phyloP scores from a whole-genome alignment of 1,140 invertebrate species.

The Rhagoletis zephyria region DNA sequence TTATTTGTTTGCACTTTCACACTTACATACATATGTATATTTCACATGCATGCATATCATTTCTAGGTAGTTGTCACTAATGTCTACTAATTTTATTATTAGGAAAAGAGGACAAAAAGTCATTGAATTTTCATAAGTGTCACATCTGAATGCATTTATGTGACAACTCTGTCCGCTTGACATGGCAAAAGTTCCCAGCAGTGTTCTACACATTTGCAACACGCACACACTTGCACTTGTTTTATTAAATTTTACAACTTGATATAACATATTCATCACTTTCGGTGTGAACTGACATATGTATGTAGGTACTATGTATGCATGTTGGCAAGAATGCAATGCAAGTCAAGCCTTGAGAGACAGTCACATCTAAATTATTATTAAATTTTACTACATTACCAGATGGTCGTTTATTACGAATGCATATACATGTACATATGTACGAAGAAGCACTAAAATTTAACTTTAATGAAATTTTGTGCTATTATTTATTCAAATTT shows the following conservation, averaged over 20 bases:
- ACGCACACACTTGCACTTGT: not conserved
- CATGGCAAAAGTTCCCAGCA: not conserved
- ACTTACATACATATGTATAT: no score
- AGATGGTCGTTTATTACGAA: not conserved
- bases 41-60: not conserved
- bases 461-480: no score
- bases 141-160: slow-evolving; percentile 30
- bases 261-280: slow-evolving; percentile 38
- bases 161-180: not conserved
- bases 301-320: not conserved
- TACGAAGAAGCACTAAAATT: no score
- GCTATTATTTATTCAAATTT: no score
- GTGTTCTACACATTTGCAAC: no score
- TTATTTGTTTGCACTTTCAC: no score
- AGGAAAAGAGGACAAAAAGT: slow-evolving; percentile 22
- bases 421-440: not conserved
- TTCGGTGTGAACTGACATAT: slow-evolving; percentile 20
- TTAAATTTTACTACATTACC: not conserved
- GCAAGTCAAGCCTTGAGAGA: slow-evolving; percentile 10
- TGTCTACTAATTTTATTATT: slow-evolving; percentile 6
- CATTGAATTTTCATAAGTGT: slow-evolving; percentile 37
- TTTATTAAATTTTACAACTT: slow-evolving; percentile 11
- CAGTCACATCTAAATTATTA: not conserved
- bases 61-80: slow-evolving; percentile 19
- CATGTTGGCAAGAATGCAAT: not conserved